These are phyloP conservation scores for Euspilapteryx auroguttella DNA, from an alignment of 2,888 invertebrate species.

Conservation along the genomic window DNA sequence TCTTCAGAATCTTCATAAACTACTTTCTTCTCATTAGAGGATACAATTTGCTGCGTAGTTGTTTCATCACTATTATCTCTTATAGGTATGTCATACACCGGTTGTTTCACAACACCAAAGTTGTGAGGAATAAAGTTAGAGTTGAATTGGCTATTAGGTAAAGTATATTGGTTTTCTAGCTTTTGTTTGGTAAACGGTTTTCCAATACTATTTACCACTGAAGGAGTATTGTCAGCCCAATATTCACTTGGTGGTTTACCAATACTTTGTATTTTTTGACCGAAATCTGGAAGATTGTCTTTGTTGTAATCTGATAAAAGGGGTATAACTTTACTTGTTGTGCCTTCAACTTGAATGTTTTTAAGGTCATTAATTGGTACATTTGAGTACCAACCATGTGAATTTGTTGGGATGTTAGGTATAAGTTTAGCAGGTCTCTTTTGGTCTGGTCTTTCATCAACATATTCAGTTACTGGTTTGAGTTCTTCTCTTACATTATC, in stretches of 20 bases:
- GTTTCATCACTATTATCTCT: slow-evolving; percentile 41
- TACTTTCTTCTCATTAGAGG: slow-evolving; percentile 20
- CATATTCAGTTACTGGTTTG: slow-evolving; percentile 23
- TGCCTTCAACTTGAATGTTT: slow-evolving; percentile 33
- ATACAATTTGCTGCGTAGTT: slow-evolving; percentile 17
- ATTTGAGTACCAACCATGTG: slow-evolving; percentile 52
- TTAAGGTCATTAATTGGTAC: slow-evolving; percentile 24
- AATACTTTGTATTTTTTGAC: slow-evolving; percentile 34
- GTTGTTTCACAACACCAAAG: slow-evolving; percentile 27
- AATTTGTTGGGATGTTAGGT: slow-evolving; percentile 39
- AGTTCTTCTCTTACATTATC: slow-evolving; percentile 11
- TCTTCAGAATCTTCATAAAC: slow-evolving; percentile 47
- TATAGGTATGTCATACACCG: slow-evolving; percentile 47
- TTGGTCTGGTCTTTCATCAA: slow-evolving; percentile 17
- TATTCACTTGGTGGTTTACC: slow-evolving; percentile 42
- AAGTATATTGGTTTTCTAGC: slow-evolving; percentile 22
- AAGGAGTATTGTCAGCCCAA: slow-evolving; percentile 19
- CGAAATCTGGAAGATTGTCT: slow-evolving; percentile 27
- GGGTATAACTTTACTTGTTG: slow-evolving; percentile 44
- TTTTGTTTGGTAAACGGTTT: slow-evolving; percentile 6
- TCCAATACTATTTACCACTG: slow-evolving; percentile 11
- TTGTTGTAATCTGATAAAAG: slow-evolving; percentile 27
- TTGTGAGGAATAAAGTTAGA: slow-evolving; percentile 36
- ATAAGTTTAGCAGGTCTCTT: slow-evolving; percentile 34
- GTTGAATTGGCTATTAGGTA: slow-evolving; percentile 22